These are phyloP conservation scores for Tamandua tetradactyla DNA, from an alignment of 2,797 vertebrate species.

Conservation along the genomic window DNA sequence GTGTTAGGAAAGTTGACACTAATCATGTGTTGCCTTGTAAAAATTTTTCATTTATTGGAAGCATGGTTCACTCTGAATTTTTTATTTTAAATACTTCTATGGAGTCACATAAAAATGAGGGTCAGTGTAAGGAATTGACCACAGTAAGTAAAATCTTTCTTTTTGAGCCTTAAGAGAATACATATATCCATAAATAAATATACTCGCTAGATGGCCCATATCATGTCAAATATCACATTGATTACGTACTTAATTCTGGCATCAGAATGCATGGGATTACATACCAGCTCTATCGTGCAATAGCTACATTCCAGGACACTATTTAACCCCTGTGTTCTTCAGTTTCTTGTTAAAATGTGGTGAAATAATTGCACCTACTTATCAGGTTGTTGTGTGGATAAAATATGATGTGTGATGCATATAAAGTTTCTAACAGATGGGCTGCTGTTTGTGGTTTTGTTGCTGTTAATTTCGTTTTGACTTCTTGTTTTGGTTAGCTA, in stretches of 20 bases:
- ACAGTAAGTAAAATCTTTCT: background rate
- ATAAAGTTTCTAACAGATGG: background rate
- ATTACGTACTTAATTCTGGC: background rate
- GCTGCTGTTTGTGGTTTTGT: background rate
- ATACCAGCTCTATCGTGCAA: background rate
- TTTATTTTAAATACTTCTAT: constrained; percentile 2
- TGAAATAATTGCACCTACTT: background rate
- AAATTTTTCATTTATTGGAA: background rate
- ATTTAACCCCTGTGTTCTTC: background rate
- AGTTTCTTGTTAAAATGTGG: background rate
- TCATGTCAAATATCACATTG: background rate
- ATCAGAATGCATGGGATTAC: background rate
- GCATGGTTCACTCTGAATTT: background rate
- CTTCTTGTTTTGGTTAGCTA: too few relatives aligned
- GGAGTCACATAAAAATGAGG: background rate
- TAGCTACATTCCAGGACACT: background rate
- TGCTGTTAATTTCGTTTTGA: background rate
- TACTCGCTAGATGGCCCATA: background rate
- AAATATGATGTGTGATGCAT: background rate
- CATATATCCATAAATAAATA: background rate
- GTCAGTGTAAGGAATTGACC: background rate
- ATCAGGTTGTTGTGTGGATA: background rate
- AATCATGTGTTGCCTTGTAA: constrained; percentile 15
- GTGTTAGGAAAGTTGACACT: constrained; percentile 40
- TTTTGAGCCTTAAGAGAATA: background rate